A percentile compares a stretch with the other conserved stretches of the same genome.
Conservation (phyloP, 2,113 vertebrate genomes). For the Anoura caudifer region DNA sequence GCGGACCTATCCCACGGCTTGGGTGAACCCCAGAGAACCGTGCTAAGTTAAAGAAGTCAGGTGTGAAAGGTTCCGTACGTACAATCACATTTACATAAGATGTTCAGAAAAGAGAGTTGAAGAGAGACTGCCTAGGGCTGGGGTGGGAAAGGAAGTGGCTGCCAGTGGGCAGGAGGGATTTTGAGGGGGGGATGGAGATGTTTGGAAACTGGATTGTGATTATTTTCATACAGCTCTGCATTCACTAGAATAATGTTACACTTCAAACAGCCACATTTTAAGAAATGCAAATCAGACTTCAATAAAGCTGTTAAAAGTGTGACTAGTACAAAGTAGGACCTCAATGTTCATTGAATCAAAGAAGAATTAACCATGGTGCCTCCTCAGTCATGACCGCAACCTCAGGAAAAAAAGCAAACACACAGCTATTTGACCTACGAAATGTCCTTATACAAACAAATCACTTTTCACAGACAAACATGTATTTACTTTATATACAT, state of each 20-base stretch:
- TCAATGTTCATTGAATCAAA: not conserved
- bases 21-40: not conserved
- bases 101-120: not conserved
- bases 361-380: not conserved
- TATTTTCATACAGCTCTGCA: not conserved
- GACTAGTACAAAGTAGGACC: not conserved
- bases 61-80: not conserved
- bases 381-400: not conserved
- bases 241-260: not conserved
- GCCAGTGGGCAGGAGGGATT: not conserved
- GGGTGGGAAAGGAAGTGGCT: not conserved
- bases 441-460: not conserved
- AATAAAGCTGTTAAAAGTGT: not conserved
- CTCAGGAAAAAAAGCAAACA: not conserved
- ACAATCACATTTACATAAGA: not conserved
- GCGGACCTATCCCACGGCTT: not conserved
- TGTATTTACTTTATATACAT: not conserved
- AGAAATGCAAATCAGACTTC: not conserved
- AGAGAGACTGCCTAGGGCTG: not conserved
- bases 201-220: not conserved
- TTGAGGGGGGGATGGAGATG: not conserved
- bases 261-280: not conserved
- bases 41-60: not conserved
- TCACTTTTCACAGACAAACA: not conserved
- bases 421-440: not conserved